Base-by-base conservation (phyloP, 2,888 invertebrate genomes). In the Cephus spinipes region DNA sequence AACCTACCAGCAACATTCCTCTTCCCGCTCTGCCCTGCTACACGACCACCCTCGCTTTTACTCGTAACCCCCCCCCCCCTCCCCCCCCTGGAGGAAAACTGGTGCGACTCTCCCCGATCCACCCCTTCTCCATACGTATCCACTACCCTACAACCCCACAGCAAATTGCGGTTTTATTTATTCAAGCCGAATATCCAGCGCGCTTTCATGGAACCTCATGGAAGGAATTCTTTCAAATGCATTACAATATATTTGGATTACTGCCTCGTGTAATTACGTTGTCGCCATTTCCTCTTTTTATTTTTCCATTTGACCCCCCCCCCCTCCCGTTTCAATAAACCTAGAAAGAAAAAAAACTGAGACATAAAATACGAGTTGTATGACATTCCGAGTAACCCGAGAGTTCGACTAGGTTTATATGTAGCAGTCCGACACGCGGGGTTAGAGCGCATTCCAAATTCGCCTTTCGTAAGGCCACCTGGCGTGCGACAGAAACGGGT, bases 1-100 rank as follows among this genome's bases (percentile, higher is more conserved):
- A 75, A 79, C 80, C 79, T 81, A 82, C 79, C 80, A 40, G 81
- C 80, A 80, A 78, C 78, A 75, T 81, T 34, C 74, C 75, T 68
- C 74, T 78, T 73, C 68, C 76, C 55, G 69, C 69, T 30, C 6
- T 40, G 15, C 40, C 12, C 15, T 1, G 4, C 40, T 15, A 40
- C 40, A 12, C 40, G 15, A 55, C 40, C 40, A 55, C 40, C 40
- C 40, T 55, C 40, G 40, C 40, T 55, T 55, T 55, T 55, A 55
- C 40, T 23, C 40, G 40, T 55, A 23, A 6, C 32, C 31, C 32
- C 32, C 23, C 23, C 2, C 23, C 23, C 40, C 23, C 2, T 9
- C 23, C 40, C 40, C 23, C 40, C 40, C 40, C 23, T 55, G 12
- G 11, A 55, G 23, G 23, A 23, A 55, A 55, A 55, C 40, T 55